Percentiles rank a stretch among this genome's conserved stretches.
phyloP scores from a whole-genome alignment of 2,797 vertebrate genomes.

The Rhynchotus rufescens region DNA sequence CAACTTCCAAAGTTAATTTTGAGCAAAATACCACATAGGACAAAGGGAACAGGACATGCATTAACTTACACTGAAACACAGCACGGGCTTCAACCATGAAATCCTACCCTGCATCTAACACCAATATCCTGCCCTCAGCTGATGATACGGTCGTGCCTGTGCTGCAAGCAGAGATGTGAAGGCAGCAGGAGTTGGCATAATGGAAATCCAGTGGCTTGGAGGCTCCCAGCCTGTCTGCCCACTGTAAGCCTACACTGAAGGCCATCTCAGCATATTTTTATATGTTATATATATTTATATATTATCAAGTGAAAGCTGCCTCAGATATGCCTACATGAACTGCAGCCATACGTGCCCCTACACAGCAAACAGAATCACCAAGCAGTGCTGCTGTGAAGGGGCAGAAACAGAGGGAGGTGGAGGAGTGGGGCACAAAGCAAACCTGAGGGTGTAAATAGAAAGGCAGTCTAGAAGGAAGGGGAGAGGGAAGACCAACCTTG shows the following conservation, averaged over 20 bases:
- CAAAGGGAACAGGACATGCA: neutral
- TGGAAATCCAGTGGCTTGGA: neutral
- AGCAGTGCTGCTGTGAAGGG: neutral
- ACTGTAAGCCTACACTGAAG: neutral
- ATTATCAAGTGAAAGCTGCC: neutral
- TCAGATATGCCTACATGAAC: neutral
- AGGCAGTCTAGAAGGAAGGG: neutral
- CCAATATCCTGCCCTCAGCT: neutral
- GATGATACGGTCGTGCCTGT: neutral
- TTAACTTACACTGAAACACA: neutral
- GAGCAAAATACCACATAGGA: neutral
- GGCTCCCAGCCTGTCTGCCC: neutral
- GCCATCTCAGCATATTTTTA: fast-evolving
- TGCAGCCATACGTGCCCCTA: neutral
- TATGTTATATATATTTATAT: too few relatives aligned
- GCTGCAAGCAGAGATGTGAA: neutral
- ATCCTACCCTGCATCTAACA: neutral
- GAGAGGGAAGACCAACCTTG: neutral
- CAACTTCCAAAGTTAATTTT: neutral
- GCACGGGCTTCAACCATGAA: neutral
- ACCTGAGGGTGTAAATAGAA: neutral
- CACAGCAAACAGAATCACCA: neutral
- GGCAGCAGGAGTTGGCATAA: neutral
- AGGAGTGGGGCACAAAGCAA: neutral
- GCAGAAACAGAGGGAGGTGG: neutral